phyloP scores from a whole-genome alignment of 2,888 invertebrate species.

The Cremastinae sp. region DNA sequence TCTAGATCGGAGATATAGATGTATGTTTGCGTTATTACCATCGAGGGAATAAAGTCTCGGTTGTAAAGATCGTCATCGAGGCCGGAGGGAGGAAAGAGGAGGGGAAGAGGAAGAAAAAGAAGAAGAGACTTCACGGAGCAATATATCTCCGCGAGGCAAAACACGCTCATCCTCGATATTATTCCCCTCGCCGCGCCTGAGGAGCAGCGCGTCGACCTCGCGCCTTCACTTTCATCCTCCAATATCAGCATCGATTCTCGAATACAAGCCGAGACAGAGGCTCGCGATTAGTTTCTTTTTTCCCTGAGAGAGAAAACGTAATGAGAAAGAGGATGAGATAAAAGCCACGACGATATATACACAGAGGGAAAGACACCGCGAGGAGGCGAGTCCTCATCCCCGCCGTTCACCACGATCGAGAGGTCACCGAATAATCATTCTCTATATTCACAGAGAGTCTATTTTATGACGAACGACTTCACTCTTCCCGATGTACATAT shows the following conservation, averaged over 20 bases:
- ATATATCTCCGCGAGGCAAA: constrained; percentile 43
- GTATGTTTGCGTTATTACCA: constrained; percentile 5
- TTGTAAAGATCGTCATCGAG: constrained; percentile 46
- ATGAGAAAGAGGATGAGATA: constrained; percentile 29
- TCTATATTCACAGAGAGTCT: too few relatives aligned
- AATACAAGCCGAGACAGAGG: background rate
- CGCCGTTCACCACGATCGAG: too few relatives aligned
- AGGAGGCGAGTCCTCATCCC: too few relatives aligned
- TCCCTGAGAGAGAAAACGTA: background rate
- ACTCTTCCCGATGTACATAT: too few relatives aligned
- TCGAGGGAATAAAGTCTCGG: constrained; percentile 32
- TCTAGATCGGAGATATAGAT: constrained; percentile 3
- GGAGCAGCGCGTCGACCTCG: constrained; percentile 27
- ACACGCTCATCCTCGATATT: constrained; percentile 50
- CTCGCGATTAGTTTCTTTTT: constrained; percentile 5
- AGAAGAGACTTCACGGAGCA: constrained; percentile 27
- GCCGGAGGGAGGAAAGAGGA: constrained; percentile 1
- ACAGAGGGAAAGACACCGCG: background rate
- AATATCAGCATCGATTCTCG: constrained; percentile 63
- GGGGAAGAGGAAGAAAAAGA: too few relatives aligned
- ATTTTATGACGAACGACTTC: too few relatives aligned
- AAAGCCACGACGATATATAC: background rate
- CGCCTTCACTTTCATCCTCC: constrained; percentile 68
- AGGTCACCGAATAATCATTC: too few relatives aligned
- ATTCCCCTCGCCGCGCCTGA: too few relatives aligned